A percentile compares a stretch with the other conserved stretches of the same genome.
Conservation (phyloP, 1,140 invertebrate species). For the Luehdorfia chinensis region DNA sequence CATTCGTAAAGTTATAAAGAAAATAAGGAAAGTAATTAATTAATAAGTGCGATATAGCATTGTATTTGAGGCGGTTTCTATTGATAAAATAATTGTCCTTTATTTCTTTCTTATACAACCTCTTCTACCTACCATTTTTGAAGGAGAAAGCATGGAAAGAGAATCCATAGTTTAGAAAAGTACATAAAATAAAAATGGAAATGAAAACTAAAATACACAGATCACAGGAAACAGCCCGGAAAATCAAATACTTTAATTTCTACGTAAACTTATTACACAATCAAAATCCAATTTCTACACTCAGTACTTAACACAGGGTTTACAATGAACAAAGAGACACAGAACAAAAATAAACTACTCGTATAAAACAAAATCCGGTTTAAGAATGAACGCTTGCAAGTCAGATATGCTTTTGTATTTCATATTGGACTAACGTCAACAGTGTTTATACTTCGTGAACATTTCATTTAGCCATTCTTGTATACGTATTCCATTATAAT, state of each 20-base stretch:
- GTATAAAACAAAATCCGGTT: no score
- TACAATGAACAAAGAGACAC: no score
- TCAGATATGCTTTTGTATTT: background rate
- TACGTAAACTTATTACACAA: conserved; percentile 6
- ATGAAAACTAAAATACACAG: conserved; percentile 18
- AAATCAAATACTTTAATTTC: conserved; percentile 1
- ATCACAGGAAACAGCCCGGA: conserved; percentile 12
- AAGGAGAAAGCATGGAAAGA: conserved; percentile 75
- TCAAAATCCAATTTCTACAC: conserved; percentile 2
- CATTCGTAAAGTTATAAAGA: background rate
- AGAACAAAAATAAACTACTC: no score
- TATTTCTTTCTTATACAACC: conserved; percentile 71
- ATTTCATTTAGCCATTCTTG: background rate
- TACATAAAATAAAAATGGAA: conserved; percentile 21
- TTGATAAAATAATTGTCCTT: conserved; percentile 22
- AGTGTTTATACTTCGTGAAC: conserved; percentile 5
- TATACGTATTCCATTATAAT: conserved; percentile 11
- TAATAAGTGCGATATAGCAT: conserved; percentile 6
- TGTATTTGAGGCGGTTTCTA: conserved; percentile 2
- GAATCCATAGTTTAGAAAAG: conserved; percentile 63
- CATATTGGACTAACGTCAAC: conserved; percentile 9
- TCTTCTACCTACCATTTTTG: conserved; percentile 75
- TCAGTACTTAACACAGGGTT: no score
- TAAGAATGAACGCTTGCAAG: no score
- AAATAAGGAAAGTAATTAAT: background rate